Evolutionary conservation across 1,140 invertebrate genomes (phyloP).

Genomic region (Lamellibrachia luymesi): DNA sequence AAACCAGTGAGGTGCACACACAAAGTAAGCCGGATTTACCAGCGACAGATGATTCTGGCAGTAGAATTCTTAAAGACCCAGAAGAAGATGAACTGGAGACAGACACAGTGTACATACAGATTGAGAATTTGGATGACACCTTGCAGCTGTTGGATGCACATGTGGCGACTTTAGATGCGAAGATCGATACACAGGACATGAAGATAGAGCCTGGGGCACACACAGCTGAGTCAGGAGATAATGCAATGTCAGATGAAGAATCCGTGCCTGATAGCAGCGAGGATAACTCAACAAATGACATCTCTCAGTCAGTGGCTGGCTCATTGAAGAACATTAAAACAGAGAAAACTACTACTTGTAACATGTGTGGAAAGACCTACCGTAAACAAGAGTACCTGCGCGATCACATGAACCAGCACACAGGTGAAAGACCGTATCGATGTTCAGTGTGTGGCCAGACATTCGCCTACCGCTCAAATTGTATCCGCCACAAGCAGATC

Average conservation of each 20-base stretch:
- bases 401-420: slow-evolving; percentile 85
- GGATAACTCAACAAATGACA: background rate
- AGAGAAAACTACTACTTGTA: background rate
- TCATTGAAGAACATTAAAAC: background rate
- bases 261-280: background rate
- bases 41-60: background rate
- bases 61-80: background rate
- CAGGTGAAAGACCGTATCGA: slow-evolving; percentile 84
- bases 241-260: background rate
- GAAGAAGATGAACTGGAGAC: background rate
- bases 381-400: background rate
- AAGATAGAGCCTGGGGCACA: background rate
- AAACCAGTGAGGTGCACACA: background rate
- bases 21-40: background rate
- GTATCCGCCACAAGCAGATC: slow-evolving; percentile 30
- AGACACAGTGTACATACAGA: background rate
- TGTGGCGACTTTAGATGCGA: background rate
- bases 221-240: background rate
- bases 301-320: background rate
- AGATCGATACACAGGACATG: background rate
- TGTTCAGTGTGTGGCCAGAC: slow-evolving; percentile 50
- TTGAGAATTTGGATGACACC: background rate
- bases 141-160: background rate
- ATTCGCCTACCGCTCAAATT: slow-evolving; percentile 57
- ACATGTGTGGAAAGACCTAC: background rate